Evolutionary conservation across 2,797 vertebrate genomes (phyloP).

Genomic region (Premnoplex brunnescens): DNA sequence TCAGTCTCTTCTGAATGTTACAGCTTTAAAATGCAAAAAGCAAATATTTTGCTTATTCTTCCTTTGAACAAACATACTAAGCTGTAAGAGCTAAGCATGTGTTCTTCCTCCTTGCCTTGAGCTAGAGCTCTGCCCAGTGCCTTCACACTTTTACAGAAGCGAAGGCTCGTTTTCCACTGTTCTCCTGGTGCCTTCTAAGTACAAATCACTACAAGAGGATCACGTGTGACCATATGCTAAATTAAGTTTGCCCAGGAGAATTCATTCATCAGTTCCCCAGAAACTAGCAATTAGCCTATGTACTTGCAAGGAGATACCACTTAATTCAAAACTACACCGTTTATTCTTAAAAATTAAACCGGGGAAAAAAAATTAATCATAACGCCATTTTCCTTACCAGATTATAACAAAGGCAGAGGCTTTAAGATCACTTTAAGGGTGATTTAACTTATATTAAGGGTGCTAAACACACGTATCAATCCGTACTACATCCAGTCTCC

Average conservation of each 20-base stretch:
- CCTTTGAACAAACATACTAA: neutral
- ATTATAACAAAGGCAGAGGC: neutral
- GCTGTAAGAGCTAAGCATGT: neutral
- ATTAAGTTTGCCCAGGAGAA: neutral
- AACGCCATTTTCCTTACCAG: neutral
- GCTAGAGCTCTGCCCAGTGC: neutral
- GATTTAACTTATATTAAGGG: neutral
- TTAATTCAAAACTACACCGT: neutral
- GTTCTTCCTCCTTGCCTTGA: neutral
- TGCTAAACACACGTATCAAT: neutral
- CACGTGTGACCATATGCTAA: neutral
- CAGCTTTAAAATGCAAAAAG: neutral
- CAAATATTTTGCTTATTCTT: neutral
- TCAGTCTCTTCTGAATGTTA: accelerated
- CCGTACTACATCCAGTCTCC: neutral
- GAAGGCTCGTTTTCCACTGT: neutral
- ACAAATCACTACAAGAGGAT: neutral
- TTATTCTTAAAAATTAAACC: neutral
- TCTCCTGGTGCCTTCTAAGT: neutral
- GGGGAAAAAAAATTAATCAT: neutral
- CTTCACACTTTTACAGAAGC: neutral
- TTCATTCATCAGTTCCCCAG: slow-evolving; percentile 4
- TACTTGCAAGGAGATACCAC: neutral
- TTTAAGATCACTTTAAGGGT: neutral
- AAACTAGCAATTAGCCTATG: neutral